phyloP scores from a whole-genome alignment of 1,140 invertebrate genomes.

The Atta cephalotes region DNA sequence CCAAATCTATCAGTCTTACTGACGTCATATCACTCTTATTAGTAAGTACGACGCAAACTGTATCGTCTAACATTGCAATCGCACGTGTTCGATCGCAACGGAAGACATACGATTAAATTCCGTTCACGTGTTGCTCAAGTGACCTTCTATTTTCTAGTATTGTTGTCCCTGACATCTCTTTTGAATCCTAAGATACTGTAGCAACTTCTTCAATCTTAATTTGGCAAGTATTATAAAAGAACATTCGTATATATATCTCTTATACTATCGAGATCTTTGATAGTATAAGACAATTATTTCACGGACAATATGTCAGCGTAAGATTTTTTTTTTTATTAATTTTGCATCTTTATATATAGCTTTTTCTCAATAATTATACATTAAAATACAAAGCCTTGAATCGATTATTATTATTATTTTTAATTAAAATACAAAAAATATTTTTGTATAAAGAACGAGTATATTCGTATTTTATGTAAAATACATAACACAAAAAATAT shows the following conservation, averaged over 20 bases:
- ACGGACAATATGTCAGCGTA: not conserved
- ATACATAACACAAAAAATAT: not conserved
- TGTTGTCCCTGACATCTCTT: conserved; percentile 9
- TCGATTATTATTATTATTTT: too few relatives aligned
- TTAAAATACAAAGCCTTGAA: too few relatives aligned
- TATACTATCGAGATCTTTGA: not conserved
- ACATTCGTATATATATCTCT: not conserved
- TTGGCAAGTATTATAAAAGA: conserved; percentile 31
- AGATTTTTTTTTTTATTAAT: not conserved
- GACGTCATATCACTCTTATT: not conserved
- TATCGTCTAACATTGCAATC: not conserved
- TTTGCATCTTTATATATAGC: not conserved
- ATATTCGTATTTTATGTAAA: not conserved
- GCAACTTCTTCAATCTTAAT: conserved; percentile 34
- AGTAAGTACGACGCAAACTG: not conserved
- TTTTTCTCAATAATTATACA: not conserved
- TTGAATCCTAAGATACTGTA: conserved; percentile 1
- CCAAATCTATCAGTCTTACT: not conserved
- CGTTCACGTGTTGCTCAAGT: conserved; percentile 39
- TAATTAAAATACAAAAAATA: not conserved
- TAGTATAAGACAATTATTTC: not conserved
- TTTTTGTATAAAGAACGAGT: not conserved
- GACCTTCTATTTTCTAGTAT: not conserved
- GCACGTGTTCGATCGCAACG: conserved; percentile 5
- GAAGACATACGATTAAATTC: conserved; percentile 26